Evolutionary conservation across 2,888 invertebrate species (phyloP), one percentile per base, ranked within the genome.

Genomic region (Pachliopta kotzebuea): DNA sequence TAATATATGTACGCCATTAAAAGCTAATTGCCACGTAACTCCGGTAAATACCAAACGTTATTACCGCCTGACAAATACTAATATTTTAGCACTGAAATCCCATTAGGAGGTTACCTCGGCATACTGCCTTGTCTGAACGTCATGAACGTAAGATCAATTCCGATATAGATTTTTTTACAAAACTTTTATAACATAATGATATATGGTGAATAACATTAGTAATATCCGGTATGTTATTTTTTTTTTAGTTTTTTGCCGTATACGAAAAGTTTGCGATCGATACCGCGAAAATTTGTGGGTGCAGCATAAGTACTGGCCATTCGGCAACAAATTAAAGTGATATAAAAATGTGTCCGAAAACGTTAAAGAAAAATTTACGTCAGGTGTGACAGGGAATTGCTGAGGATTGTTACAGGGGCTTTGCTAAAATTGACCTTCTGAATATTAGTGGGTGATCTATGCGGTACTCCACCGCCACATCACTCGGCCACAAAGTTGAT

Each of bases 41-140:
- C 18, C 23, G 24, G 53, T 20, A 49, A 4, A 63, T 59, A 67
- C 57, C 65, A 67, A 68, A 70, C 69, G 70, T 67, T 69, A 71
- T 70, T 49, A 68, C 63, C 50, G 65, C 31, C 59, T 78, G 79
- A 79, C 79, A 76, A 76, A 74, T 74, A 78, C 75, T 74, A 77
- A 77, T 77, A 74, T 70, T 67, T 72, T 65, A 70, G 63, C 60
- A 54, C 63, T 65, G 58, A 65, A 65, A 58, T 62, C 68, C 68
- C 68, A 53, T 61, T 56, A 68, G 71, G 76, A 78, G 79, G 80
- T 81, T 79, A 79, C 77, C 78, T 74, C 74, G 72, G 74, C 75
- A 73, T 69, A 26, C 66, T 68, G 70, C 70, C 72, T 64, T 71
- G 69, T 67, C 63, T 65, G 66, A 60, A 62, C 64, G 59, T 60